Evolutionary conservation across 2,113 vertebrate genomes (phyloP).

Genomic region (Agelaius tricolor): DNA sequence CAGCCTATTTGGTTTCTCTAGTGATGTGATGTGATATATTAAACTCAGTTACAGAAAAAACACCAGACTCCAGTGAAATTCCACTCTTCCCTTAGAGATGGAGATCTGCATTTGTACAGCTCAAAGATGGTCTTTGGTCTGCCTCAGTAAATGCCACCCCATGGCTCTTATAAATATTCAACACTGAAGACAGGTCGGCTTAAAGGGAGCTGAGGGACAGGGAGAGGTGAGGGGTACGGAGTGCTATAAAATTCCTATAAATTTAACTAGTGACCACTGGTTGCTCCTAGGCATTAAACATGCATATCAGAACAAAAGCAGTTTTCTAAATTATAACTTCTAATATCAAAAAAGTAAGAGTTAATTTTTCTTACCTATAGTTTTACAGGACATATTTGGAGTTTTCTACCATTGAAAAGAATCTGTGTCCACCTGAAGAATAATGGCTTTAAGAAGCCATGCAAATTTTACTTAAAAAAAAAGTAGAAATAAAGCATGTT

Average conservation of each 20-base stretch:
- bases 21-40: not conserved
- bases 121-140: not conserved
- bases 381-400: not conserved
- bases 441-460: not conserved
- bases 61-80: not conserved
- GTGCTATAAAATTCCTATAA: not conserved
- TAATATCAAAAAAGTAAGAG: not conserved
- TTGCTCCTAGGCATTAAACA: not conserved
- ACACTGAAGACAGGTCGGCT: not conserved
- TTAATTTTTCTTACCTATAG: not conserved
- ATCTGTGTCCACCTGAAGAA: not conserved
- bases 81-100: not conserved
- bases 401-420: not conserved
- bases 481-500: not conserved
- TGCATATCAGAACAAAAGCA: not conserved
- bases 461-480: not conserved
- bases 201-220: fast-evolving
- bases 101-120: fast-evolving
- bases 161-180: not conserved
- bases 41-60: not conserved
- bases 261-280: not conserved
- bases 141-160: not conserved
- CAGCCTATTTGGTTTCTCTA: not conserved
- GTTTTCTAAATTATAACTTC: not conserved
- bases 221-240: not conserved